Evolutionary conservation across 2,888 invertebrate genomes (phyloP), one percentile per base, ranked within the genome.

Genomic region (Ephialtes manifestator): DNA sequence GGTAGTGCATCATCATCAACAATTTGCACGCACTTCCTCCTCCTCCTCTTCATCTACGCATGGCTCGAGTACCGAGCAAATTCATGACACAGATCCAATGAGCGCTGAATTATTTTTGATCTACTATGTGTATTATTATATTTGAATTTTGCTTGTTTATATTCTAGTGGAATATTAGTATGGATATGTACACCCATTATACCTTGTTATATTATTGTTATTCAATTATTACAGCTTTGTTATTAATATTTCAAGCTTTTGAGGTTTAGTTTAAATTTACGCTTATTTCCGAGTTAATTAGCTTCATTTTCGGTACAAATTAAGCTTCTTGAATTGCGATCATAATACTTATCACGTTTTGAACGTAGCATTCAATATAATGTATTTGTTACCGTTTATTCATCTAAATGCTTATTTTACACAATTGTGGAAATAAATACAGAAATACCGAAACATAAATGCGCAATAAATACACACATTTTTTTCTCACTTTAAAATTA

Each of bases 71-170:
- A 18, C 24, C 58, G 24, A 60, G 15, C 28, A n/a, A 60, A 58
- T 74, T 74, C 20, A 60, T 74, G 74, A 48, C 53, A 18, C 51
- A 5, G 18, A 53, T 35, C 20, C 55, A 43, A 68, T 8, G 11
- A 39, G 20, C 39, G 28, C 39, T 15, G 39, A 71, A 55, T 71
- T 39, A 71, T 71, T 71, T 71, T 39, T 20, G 35, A 35, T 71
- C 10, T 24, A 8, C 20, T 20, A 18, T 13, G 7, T 28, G 43
- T 24, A 48, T 72, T 58, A 72, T 72, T 43, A 48, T 51, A 28
- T 55, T 24, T 55, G 4, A 4, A 74, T 72, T 28, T 51, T 35
- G 0, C n/a, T 43, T 15, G 46, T 20, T 68, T 48, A 24, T 28
- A 4, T 8, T 46, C 2, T 31, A 11, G n/a, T 31, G 31, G 10